Percentiles rank a stretch among this genome's conserved stretches.
Conservation (phyloP, 2,113 vertebrate species). For the Stegastes partitus region DNA sequence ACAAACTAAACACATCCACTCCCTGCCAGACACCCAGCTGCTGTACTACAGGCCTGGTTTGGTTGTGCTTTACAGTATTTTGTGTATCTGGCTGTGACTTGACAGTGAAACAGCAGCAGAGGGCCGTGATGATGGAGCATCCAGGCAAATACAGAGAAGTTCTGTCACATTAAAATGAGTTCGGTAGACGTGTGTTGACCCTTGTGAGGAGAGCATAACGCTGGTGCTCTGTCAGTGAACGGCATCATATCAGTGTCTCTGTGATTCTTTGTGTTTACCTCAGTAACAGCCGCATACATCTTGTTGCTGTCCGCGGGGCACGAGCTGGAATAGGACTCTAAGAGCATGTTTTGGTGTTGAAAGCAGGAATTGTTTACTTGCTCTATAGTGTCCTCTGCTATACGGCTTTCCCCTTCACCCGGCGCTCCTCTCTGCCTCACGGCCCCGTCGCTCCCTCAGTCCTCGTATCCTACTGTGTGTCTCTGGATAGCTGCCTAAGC, state of each 20-base stretch:
- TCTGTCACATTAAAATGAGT: not conserved
- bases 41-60: not conserved
- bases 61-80: not conserved
- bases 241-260: not conserved
- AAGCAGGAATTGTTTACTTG: constrained; percentile 4
- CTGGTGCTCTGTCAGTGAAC: not conserved
- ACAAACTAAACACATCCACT: not conserved
- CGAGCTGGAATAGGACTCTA: constrained; percentile 1
- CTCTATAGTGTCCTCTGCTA: not conserved
- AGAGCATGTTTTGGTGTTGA: constrained; percentile 17
- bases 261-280: not conserved
- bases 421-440: constrained; percentile 15
- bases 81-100: not conserved
- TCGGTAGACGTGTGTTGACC: not conserved
- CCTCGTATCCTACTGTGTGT: constrained; percentile 33
- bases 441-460: constrained; percentile 23
- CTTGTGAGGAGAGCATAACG: not conserved
- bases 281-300: not conserved
- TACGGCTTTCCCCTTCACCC: constrained; percentile 12
- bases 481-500: constrained; percentile 67
- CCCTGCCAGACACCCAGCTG: not conserved
- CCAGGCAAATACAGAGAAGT: not conserved
- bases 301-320: constrained; percentile 16
- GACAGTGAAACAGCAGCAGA: not conserved
- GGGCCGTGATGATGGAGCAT: not conserved